Percentiles rank a stretch among this genome's conserved stretches.
phyloP scores from a whole-genome alignment of 2,113 vertebrate genomes.

The Salvator merianae region DNA sequence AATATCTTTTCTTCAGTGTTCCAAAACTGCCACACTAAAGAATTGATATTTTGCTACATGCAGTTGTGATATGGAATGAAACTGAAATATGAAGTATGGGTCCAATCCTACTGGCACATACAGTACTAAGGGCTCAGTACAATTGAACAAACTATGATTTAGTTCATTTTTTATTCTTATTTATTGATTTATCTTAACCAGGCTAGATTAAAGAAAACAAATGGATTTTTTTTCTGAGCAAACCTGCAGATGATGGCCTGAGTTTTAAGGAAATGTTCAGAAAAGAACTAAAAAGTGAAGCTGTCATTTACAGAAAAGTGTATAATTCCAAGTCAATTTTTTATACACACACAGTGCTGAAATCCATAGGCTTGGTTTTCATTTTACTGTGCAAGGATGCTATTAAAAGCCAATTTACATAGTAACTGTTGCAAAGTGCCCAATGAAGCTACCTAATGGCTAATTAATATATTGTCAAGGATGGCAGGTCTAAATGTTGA shows the following conservation, averaged over 20 bases:
- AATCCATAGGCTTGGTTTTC: conserved; percentile 15
- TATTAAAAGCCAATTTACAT: conserved; percentile 29
- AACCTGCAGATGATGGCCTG: background rate
- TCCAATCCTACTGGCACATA: too few species aligned
- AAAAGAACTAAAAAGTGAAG: conserved; percentile 25
- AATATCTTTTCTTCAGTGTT: too few species aligned
- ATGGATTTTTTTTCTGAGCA: background rate
- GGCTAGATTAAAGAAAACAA: too few species aligned
- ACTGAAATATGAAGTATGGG: too few species aligned
- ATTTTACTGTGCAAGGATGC: background rate
- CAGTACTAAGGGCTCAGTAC: too few species aligned
- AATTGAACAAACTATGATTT: too few species aligned
- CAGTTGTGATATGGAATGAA: too few species aligned
- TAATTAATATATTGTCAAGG: conserved; percentile 30
- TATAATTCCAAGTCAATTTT: conserved; percentile 5
- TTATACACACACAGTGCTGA: background rate
- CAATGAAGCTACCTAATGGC: conserved; percentile 40
- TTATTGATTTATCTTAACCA: too few species aligned
- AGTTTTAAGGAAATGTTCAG: conserved; percentile 1
- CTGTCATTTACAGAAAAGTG: background rate
- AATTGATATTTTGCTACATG: too few species aligned
- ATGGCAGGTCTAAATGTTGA: background rate
- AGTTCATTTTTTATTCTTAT: too few species aligned
- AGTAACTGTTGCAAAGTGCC: conserved; percentile 3
- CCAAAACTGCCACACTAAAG: too few species aligned